phyloP scores from a whole-genome alignment of 2,888 invertebrate genomes.

The Nomada ferruginata region DNA sequence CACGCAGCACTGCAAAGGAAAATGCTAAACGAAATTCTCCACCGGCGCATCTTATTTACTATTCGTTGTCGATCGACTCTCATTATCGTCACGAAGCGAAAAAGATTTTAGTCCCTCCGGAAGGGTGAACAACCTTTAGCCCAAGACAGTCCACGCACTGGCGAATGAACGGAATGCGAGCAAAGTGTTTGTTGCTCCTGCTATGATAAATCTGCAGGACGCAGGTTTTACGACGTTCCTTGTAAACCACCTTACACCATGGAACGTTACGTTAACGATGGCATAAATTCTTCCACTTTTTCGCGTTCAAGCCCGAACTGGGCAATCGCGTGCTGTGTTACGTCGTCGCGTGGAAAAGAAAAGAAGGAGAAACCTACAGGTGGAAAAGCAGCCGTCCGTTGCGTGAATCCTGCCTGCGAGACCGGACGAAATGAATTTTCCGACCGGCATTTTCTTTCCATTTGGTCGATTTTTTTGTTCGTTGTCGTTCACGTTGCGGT shows the following conservation, averaged over 20 bases:
- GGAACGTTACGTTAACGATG: conserved; percentile 62
- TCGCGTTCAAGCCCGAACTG: background rate
- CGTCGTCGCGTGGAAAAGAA: background rate
- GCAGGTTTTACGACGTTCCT: conserved; percentile 61
- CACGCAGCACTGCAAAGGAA: too few relatives aligned
- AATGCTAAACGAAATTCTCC: too few relatives aligned
- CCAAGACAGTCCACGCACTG: conserved; percentile 58
- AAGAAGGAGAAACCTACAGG: background rate
- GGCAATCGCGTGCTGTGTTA: background rate
- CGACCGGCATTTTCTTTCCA: background rate
- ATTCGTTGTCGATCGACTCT: background rate
- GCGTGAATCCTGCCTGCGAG: background rate
- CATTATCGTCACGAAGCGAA: conserved; percentile 11
- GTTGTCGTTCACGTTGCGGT: too few relatives aligned
- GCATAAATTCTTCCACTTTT: conserved; percentile 56
- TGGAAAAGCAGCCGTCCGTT: background rate
- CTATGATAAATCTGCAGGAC: conserved; percentile 62
- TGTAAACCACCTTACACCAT: conserved; percentile 43
- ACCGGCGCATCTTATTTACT: background rate
- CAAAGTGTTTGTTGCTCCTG: conserved; percentile 62
- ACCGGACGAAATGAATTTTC: conserved; percentile 1
- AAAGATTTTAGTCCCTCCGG: conserved; percentile 45
- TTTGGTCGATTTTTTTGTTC: background rate
- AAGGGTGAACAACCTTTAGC: conserved; percentile 64
- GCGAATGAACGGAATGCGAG: conserved; percentile 67